Evolutionary conservation across 2,888 invertebrate species (phyloP).

Genomic region (Ernsta delagoae): DNA sequence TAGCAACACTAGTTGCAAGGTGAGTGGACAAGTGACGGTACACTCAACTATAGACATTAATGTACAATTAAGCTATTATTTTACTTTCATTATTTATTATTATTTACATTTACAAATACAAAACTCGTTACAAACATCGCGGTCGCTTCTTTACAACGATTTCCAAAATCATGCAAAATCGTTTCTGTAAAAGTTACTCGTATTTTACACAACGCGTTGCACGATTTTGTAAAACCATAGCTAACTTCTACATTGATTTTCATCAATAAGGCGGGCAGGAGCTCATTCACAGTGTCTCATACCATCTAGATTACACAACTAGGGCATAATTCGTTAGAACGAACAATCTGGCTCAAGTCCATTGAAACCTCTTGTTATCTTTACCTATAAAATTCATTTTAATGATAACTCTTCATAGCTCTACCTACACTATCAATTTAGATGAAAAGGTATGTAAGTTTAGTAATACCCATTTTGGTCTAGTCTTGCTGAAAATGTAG

Average conservation of each 20-base stretch:
- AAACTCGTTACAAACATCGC: slow-evolving; percentile 34
- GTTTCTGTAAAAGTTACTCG: not conserved
- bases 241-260: slow-evolving; percentile 28
- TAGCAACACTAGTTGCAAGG: slow-evolving; percentile 18
- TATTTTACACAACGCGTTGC: slow-evolving; percentile 16
- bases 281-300: slow-evolving; percentile 32
- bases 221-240: slow-evolving; percentile 16
- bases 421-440: no score
- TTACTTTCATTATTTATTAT: not conserved
- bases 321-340: slow-evolving; percentile 22
- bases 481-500: not conserved
- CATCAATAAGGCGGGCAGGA: slow-evolving; percentile 35
- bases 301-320: slow-evolving; percentile 18
- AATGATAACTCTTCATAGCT: no score
- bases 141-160: slow-evolving; percentile 15
- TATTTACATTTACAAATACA: slow-evolving; percentile 36
- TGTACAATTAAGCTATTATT: slow-evolving; percentile 13
- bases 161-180: slow-evolving; percentile 23
- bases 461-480: no score
- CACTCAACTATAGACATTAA: slow-evolving; percentile 22
- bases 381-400: no score
- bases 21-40: slow-evolving; percentile 29
- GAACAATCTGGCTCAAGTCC: not conserved
- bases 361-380: not conserved
- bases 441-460: no score